phyloP scores from a whole-genome alignment of 2,113 vertebrate species.

The Camarhynchus parvulus region DNA sequence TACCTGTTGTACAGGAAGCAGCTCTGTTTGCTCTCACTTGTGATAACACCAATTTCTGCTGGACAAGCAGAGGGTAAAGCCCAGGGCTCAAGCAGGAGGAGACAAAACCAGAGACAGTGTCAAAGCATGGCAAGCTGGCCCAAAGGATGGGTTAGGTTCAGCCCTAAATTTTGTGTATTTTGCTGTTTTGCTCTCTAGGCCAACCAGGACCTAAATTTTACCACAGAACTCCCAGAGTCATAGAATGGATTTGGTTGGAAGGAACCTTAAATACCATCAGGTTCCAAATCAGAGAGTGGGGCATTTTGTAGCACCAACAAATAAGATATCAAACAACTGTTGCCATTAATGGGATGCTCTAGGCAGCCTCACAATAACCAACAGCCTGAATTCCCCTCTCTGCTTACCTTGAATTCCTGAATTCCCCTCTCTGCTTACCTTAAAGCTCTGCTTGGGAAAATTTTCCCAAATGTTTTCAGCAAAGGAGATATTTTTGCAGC shows the following conservation, averaged over 20 bases:
- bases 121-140: background rate
- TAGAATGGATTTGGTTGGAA: background rate
- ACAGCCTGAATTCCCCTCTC: background rate
- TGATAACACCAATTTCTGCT: rapidly evolving
- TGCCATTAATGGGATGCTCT: background rate
- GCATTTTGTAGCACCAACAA: background rate
- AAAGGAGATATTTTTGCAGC: background rate
- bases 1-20: rapidly evolving
- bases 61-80: background rate
- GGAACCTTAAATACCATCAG: background rate
- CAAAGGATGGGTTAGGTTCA: background rate
- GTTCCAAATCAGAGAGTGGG: background rate
- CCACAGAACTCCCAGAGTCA: background rate
- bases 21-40: background rate
- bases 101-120: background rate
- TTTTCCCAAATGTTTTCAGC: background rate
- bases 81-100: background rate
- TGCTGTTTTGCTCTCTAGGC: rapidly evolving
- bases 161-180: background rate
- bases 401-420: background rate
- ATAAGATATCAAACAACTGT: rapidly evolving
- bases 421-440: background rate
- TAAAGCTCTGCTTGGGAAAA: background rate
- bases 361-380: background rate
- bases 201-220: background rate